These are phyloP conservation scores for Elgaria multicarinata DNA, from an alignment of 2,113 vertebrate genomes.

Conservation along the genomic window DNA sequence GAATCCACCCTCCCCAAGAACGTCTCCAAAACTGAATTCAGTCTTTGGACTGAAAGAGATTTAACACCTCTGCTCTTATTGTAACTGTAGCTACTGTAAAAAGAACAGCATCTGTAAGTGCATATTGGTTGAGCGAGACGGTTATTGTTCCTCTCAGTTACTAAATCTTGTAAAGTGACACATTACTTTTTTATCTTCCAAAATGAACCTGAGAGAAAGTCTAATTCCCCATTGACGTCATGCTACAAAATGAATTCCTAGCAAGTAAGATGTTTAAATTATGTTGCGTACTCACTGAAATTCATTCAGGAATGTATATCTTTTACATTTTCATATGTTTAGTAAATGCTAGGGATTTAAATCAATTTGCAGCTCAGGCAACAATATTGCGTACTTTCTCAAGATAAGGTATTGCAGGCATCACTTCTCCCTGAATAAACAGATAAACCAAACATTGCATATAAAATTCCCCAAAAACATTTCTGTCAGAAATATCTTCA, in stretches of 20 bases:
- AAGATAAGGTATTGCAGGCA: constrained; percentile 22
- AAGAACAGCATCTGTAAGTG: not conserved
- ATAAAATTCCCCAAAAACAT: constrained; percentile 3
- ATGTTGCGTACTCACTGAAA: not conserved
- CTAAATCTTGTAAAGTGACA: not conserved
- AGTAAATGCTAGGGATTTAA: constrained; percentile 31
- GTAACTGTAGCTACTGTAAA: not conserved
- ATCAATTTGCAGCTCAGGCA: not conserved
- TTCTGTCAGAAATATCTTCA: not conserved
- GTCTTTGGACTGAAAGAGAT: too few species aligned
- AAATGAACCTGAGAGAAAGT: not conserved
- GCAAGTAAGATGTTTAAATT: not conserved
- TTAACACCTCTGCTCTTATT: not conserved
- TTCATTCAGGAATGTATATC: not conserved
- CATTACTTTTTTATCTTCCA: not conserved
- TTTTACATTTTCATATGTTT: not conserved
- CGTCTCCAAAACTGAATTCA: too few species aligned
- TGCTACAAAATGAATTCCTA: not conserved
- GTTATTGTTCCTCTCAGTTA: not conserved
- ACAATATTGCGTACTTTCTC: constrained; percentile 2
- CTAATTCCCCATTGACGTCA: not conserved
- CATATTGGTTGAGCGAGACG: accelerated
- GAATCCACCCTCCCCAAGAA: too few species aligned
- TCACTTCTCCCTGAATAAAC: constrained; percentile 25
- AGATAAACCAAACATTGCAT: constrained; percentile 1